phyloP scores from a whole-genome alignment of 2,888 invertebrate genomes.

The Sthenelais limicola region DNA sequence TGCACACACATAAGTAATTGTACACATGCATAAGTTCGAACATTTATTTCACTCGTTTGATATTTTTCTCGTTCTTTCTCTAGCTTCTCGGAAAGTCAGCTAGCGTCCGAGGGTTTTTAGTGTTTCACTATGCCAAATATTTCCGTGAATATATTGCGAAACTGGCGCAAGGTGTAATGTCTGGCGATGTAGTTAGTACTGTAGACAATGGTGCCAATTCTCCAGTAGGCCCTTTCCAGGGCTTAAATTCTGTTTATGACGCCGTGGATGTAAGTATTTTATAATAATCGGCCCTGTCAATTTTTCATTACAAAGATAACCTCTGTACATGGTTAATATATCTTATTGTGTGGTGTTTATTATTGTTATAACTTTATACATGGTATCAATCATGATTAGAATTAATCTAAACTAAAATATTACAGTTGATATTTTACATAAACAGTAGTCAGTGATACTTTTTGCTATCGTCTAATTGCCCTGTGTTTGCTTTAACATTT shows the following conservation, averaged over 20 bases:
- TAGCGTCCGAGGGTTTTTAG: slow-evolving; percentile 65
- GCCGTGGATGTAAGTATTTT: slow-evolving; percentile 62
- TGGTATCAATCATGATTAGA: too few relatives aligned
- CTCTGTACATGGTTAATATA: too few relatives aligned
- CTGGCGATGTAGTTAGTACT: slow-evolving; percentile 57
- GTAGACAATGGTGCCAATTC: slow-evolving; percentile 60
- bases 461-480: neutral
- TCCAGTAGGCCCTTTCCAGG: slow-evolving; percentile 58
- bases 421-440: too few relatives aligned
- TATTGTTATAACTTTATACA: too few relatives aligned
- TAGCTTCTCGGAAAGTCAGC: slow-evolving; percentile 64
- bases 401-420: too few relatives aligned
- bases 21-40: too few relatives aligned
- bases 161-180: slow-evolving; percentile 53
- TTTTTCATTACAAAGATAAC: neutral
- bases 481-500: slow-evolving; percentile 38
- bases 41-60: too few relatives aligned
- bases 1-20: too few relatives aligned
- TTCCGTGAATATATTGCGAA: slow-evolving; percentile 55
- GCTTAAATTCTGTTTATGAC: slow-evolving; percentile 60
- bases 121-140: slow-evolving; percentile 57
- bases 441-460: too few relatives aligned
- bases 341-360: too few relatives aligned
- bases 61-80: neutral
- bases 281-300: neutral